These are phyloP conservation scores for Eupleurogrammus muticus DNA, from an alignment of 2,797 vertebrate species.

Conservation along the genomic window DNA sequence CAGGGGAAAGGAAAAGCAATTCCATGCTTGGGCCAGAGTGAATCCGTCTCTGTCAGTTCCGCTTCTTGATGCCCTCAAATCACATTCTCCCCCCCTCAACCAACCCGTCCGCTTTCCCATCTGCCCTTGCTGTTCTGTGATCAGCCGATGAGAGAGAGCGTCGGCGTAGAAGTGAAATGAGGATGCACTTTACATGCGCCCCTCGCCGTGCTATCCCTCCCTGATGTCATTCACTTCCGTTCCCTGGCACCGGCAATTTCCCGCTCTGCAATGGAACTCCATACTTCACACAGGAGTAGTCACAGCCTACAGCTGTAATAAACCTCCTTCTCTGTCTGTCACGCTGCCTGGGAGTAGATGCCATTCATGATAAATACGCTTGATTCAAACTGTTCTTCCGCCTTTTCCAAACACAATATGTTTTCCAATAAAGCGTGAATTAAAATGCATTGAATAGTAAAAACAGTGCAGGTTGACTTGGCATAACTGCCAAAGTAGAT, in stretches of 20 bases:
- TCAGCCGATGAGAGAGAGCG: slow-evolving; percentile 72
- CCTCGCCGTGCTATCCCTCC: slow-evolving; percentile 66
- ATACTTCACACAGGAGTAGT: slow-evolving; percentile 64
- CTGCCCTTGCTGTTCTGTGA: slow-evolving; percentile 75
- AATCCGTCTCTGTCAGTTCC: slow-evolving; percentile 88
- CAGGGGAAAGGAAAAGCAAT: slow-evolving; percentile 87
- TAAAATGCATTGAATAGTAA: neutral
- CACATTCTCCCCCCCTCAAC: slow-evolving; percentile 58
- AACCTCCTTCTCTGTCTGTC: slow-evolving; percentile 52
- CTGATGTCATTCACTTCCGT: slow-evolving; percentile 75
- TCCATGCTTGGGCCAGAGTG: slow-evolving; percentile 83
- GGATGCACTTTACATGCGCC: slow-evolving; percentile 76
- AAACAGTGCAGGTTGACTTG: neutral
- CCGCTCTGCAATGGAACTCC: slow-evolving; percentile 63
- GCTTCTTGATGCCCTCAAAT: slow-evolving; percentile 84
- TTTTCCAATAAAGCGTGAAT: slow-evolving; percentile 12
- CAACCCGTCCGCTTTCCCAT: slow-evolving; percentile 65
- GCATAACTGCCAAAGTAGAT: too few species aligned
- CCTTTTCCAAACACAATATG: slow-evolving; percentile 12
- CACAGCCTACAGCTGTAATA: slow-evolving; percentile 53
- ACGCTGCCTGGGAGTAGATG: slow-evolving; percentile 29
- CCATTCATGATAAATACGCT: slow-evolving; percentile 53
- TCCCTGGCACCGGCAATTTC: slow-evolving; percentile 73
- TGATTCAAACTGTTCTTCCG: slow-evolving; percentile 29
- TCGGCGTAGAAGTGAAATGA: slow-evolving; percentile 73